These are phyloP conservation scores for Osedax frankpressi DNA, from an alignment of 2,888 invertebrate species.

Conservation along the genomic window DNA sequence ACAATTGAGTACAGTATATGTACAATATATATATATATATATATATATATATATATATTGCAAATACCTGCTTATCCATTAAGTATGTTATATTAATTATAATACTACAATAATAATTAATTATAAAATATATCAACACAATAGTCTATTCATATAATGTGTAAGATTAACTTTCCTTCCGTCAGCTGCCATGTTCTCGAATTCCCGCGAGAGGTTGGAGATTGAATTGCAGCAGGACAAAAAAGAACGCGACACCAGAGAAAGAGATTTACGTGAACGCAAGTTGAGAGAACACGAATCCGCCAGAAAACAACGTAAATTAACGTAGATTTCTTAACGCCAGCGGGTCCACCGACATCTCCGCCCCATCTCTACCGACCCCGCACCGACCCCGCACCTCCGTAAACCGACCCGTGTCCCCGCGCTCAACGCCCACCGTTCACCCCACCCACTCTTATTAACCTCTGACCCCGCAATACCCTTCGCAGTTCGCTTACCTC, in stretches of 20 bases:
- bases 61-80: no score
- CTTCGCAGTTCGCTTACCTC: no score
- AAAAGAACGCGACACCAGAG: slow-evolving; percentile 48
- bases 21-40: no score
- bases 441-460: slow-evolving; percentile 33
- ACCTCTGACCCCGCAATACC: slow-evolving; percentile 25
- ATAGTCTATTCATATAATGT: no score
- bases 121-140: no score
- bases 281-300: slow-evolving; percentile 58
- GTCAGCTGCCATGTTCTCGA: neutral
- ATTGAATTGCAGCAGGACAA: slow-evolving; percentile 62
- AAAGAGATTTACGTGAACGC: slow-evolving; percentile 46
- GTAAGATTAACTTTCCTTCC: neutral
- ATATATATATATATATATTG: no score
- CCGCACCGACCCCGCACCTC: neutral
- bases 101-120: no score
- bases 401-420: no score
- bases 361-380: slow-evolving; percentile 18
- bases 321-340: neutral
- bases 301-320: slow-evolving; percentile 54
- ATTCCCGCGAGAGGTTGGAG: slow-evolving; percentile 40
- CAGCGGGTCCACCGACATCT: neutral
- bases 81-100: no score
- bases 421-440: slow-evolving; percentile 23
- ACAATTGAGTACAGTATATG: no score